A percentile compares a stretch with the other conserved stretches of the same genome.
Conservation (phyloP, 2,797 vertebrate genomes). For the Sarcophilus harrisii region DNA sequence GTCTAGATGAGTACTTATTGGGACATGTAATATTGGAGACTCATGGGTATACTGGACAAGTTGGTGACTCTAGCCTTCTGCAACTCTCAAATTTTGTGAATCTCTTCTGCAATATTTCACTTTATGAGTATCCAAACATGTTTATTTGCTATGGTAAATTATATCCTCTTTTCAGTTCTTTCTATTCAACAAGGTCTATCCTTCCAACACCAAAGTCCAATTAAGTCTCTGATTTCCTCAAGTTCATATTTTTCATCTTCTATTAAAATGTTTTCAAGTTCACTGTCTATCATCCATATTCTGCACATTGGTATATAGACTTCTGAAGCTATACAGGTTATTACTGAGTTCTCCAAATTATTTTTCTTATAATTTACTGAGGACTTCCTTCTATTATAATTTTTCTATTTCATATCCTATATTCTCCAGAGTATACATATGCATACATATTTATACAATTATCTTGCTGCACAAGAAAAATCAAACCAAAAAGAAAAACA, state of each 20-base stretch:
- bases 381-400: neutral
- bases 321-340: neutral
- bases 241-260: neutral
- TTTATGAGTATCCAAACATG: neutral
- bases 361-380: neutral
- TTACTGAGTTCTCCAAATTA: neutral
- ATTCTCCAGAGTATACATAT: neutral
- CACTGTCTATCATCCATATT: neutral
- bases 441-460: too few species aligned
- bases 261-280: neutral
- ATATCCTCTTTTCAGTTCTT: neutral
- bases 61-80: neutral
- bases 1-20: neutral
- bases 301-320: neutral
- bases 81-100: neutral
- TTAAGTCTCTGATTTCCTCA: neutral
- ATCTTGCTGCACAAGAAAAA: too few species aligned
- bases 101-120: neutral
- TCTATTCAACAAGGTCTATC: neutral
- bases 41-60: neutral
- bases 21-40: neutral
- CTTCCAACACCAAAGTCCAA: neutral
- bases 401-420: neutral
- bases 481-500: too few species aligned
- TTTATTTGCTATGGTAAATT: neutral